Percentiles rank a stretch among this genome's conserved stretches.
These are phyloP conservation scores for Monochamus alternatus DNA, from an alignment of 2,888 invertebrate genomes.

Conservation along the genomic window DNA sequence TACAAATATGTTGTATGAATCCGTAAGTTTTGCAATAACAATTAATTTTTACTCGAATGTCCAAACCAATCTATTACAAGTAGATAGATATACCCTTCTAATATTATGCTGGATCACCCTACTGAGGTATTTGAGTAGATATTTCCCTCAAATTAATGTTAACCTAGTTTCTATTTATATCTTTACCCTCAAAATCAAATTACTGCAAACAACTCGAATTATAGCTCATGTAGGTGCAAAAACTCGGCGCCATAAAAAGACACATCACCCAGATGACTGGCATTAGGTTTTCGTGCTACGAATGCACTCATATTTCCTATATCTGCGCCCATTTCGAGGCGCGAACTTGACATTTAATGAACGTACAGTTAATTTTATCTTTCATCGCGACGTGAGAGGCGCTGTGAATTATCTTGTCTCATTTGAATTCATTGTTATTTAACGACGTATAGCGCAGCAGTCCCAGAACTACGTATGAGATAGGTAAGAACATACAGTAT, in stretches of 20 bases:
- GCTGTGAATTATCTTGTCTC: not conserved
- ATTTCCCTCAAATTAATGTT: too few species aligned
- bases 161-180: slow-evolving; percentile 3
- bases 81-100: too few species aligned
- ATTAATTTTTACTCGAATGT: too few species aligned
- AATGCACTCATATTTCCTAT: not conserved
- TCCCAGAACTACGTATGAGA: not conserved
- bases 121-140: too few species aligned
- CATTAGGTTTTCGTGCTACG: not conserved
- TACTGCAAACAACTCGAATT: not conserved
- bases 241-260: not conserved
- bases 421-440: not conserved
- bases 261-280: not conserved
- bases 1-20: too few species aligned
- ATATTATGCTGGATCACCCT: too few species aligned
- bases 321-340: not conserved
- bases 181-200: slow-evolving; percentile 5
- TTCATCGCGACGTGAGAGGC: not conserved
- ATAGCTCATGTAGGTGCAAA: slow-evolving; percentile 1
- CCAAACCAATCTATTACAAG: too few species aligned
- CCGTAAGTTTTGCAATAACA: too few species aligned
- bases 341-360: slow-evolving; percentile 7
- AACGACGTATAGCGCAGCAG: not conserved
- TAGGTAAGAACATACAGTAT: too few species aligned
- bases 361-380: slow-evolving; percentile 12